Evolutionary conservation across 30 jellyfish, hydroid and myxozoan species (phyloP), one percentile per base, ranked within the genome.

Genomic region (Aurelia aurita): DNA sequence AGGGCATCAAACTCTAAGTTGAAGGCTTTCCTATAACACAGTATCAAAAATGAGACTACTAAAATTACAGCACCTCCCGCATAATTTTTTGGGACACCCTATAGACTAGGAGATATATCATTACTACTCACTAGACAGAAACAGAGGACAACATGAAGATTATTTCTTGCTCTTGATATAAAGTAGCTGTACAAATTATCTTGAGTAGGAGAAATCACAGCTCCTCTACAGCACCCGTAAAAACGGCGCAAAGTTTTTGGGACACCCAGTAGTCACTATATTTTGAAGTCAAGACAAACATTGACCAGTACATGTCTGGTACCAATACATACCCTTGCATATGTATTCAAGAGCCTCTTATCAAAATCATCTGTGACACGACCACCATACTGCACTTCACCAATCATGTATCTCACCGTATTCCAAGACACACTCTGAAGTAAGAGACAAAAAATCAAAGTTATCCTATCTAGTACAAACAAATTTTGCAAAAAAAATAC

Each of bases 191-290:
- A 94, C 62, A 94, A 51, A 73, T 94, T 94, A 77, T 94, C 99
- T 44, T 84, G 99, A 11, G 99, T 94, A 0, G 99, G 99, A 61
- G 99, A n/a, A n/a, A n/a, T n/a, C n/a, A n/a, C n/a, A n/a, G n/a
- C n/a, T n/a, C n/a, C n/a, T n/a, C n/a, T n/a, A n/a, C n/a, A n/a
- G n/a, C n/a, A n/a, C n/a, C n/a, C n/a, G n/a, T n/a, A n/a, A n/a
- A n/a, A n/a, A n/a, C n/a, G n/a, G n/a, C n/a, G n/a, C n/a, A n/a
- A n/a, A n/a, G n/a, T n/a, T n/a, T n/a, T n/a, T n/a, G n/a, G n/a
- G n/a, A n/a, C n/a, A n/a, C n/a, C n/a, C n/a, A n/a, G n/a, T n/a
- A n/a, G n/a, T n/a, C n/a, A n/a, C n/a, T n/a, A n/a, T n/a, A n/a
- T n/a, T n/a, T n/a, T n/a, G 73, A 60, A 60, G 18, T 23, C 73